A percentile compares a stretch with the other conserved stretches of the same genome.
Evolutionary conservation across 2,113 vertebrate genomes (phyloP).

Genomic region (Oreotrochilus melanogaster): DNA sequence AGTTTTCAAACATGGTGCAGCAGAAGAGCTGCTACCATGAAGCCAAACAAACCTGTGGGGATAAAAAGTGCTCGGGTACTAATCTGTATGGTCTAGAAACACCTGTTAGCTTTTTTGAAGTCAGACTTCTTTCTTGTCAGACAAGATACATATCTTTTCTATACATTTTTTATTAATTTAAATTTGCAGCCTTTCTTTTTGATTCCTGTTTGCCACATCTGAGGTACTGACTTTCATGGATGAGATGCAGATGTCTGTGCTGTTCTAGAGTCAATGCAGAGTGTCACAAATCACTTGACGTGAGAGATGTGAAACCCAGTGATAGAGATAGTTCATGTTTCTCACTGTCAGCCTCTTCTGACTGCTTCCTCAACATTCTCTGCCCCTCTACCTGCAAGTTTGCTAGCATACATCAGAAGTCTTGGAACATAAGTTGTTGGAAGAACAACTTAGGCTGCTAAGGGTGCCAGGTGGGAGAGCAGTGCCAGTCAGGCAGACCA

Average conservation of each 20-base stretch:
- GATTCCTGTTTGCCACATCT: not conserved
- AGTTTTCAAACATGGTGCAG: not conserved
- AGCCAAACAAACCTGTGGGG: not conserved
- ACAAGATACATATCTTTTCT: not conserved
- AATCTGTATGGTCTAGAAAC: not conserved
- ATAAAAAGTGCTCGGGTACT: not conserved
- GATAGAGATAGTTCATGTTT: not conserved
- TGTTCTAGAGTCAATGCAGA: not conserved
- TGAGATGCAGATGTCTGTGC: not conserved
- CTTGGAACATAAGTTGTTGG: not conserved
- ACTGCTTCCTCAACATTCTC: not conserved
- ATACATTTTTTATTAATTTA: not conserved
- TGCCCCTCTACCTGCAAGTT: not conserved
- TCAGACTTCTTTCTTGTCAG: not conserved
- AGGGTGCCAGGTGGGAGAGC: not conserved
- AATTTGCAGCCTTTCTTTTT: not conserved
- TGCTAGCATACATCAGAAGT: rapidly evolving
- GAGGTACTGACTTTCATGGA: not conserved
- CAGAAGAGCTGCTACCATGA: not conserved
- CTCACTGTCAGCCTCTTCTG: not conserved
- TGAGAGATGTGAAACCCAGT: not conserved
- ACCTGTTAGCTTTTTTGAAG: not conserved
- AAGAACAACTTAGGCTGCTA: rapidly evolving
- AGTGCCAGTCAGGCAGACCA: not conserved
- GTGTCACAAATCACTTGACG: not conserved